Percentiles rank a stretch among this genome's conserved stretches.
These are phyloP conservation scores for Catocala sponsa DNA, from an alignment of 2,888 invertebrate species.

Conservation along the genomic window DNA sequence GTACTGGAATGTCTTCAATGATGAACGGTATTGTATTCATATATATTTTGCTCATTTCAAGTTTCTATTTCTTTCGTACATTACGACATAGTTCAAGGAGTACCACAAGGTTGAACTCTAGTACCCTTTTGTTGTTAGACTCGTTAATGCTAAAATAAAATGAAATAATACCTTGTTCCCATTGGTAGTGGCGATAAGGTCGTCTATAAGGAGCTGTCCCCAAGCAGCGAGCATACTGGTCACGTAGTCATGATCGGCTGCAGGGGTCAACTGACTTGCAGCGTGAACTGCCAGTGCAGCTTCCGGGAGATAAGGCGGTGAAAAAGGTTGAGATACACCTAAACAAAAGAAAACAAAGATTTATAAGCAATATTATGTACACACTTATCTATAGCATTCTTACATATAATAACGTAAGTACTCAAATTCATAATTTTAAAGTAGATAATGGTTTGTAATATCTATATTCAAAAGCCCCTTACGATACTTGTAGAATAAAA, in stretches of 20 bases:
- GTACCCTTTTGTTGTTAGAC: slow-evolving; percentile 17
- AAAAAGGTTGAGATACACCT: slow-evolving; percentile 78
- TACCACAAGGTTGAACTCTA: slow-evolving; percentile 29
- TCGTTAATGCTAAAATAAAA: slow-evolving; percentile 2
- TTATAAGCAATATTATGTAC: background rate
- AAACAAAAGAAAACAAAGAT: slow-evolving; percentile 12
- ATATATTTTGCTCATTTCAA: background rate
- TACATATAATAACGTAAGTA: background rate
- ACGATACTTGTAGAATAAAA: background rate
- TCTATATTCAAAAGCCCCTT: background rate
- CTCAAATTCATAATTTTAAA: too few species aligned
- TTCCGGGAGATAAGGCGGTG: slow-evolving; percentile 89
- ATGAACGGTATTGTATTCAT: slow-evolving; percentile 9
- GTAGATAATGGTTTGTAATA: too few species aligned
- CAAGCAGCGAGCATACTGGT: slow-evolving; percentile 93
- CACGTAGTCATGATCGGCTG: slow-evolving; percentile 91
- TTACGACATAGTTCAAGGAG: slow-evolving; percentile 22
- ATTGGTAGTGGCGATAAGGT: slow-evolving; percentile 91
- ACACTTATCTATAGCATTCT: background rate
- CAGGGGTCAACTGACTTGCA: slow-evolving; percentile 86
- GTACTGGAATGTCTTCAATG: slow-evolving; percentile 10
- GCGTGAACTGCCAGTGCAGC: slow-evolving; percentile 87
- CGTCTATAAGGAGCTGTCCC: slow-evolving; percentile 92
- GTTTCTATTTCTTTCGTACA: slow-evolving; percentile 1
- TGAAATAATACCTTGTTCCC: slow-evolving; percentile 73